Percentiles rank a stretch among this genome's conserved stretches.
phyloP scores from a whole-genome alignment of 2,888 invertebrate genomes.

The Perdita meconis region DNA sequence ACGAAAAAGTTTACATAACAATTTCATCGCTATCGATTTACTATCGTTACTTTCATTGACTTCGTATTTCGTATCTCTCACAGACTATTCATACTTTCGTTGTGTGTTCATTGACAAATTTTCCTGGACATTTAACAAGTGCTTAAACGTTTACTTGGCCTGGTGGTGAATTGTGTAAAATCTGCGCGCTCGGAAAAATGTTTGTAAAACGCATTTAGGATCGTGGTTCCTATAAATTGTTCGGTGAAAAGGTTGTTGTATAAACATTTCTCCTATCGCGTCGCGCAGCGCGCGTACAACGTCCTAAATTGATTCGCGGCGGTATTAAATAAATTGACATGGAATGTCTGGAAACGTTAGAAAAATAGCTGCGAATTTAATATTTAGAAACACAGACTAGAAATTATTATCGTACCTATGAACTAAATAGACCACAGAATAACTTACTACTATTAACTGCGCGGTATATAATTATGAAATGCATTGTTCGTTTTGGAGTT shows the following conservation, averaged over 20 bases:
- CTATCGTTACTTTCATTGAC: conserved; percentile 46
- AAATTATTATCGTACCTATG: conserved; percentile 50
- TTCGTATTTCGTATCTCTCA: conserved; percentile 29
- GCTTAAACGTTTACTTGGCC: conserved; percentile 26
- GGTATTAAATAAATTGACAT: conserved; percentile 43
- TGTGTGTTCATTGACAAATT: conserved; percentile 38
- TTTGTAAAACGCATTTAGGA: conserved; percentile 13
- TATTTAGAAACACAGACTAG: conserved; percentile 60
- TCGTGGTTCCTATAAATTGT: conserved; percentile 25
- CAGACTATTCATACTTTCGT: conserved; percentile 40
- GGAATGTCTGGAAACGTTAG: conserved; percentile 57
- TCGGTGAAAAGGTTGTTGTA: conserved; percentile 12
- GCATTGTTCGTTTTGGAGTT: conserved; percentile 27
- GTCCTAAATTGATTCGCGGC: conserved; percentile 30
- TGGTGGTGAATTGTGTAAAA: conserved; percentile 32
- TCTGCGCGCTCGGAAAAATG: not conserved
- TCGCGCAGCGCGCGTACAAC: not conserved
- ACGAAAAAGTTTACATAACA: conserved; percentile 22
- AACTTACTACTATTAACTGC: conserved; percentile 41
- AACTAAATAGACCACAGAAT: conserved; percentile 48
- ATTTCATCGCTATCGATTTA: conserved; percentile 30
- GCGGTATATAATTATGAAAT: conserved; percentile 39
- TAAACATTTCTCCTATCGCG: conserved; percentile 35
- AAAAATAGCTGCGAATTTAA: conserved; percentile 48
- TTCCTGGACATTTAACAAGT: conserved; percentile 35